These are phyloP conservation scores for Melanotaenia parkinsoni DNA, from an alignment of 2,797 vertebrate species.

Conservation along the genomic window DNA sequence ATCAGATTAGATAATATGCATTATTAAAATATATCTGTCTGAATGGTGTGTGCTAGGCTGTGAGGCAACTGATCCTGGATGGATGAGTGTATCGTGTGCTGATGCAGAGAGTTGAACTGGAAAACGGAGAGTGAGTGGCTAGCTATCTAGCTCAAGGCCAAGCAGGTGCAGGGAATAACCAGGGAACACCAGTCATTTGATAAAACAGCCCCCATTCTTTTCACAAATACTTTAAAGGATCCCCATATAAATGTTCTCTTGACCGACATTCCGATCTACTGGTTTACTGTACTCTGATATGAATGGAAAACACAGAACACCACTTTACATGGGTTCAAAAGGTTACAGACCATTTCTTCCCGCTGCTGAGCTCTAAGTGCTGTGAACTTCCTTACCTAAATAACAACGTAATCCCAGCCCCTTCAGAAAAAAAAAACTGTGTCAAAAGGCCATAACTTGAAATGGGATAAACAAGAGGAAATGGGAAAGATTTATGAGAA, in stretches of 20 bases:
- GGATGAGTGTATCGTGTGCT: conserved; percentile 55
- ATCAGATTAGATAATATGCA: conserved; percentile 69
- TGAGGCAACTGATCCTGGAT: conserved; percentile 60
- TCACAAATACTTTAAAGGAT: conserved; percentile 61
- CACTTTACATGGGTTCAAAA: conserved; percentile 89
- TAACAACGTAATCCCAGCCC: conserved; percentile 84
- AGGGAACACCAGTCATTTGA: conserved; percentile 52
- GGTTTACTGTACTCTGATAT: conserved; percentile 56
- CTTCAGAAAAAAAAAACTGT: conserved; percentile 81
- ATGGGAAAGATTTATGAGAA: conserved; percentile 89
- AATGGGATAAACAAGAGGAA: conserved; percentile 95
- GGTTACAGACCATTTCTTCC: conserved; percentile 93
- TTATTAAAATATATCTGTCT: conserved; percentile 74
- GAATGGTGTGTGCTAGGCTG: conserved; percentile 44
- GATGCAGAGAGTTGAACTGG: conserved; percentile 33
- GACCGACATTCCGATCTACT: conserved; percentile 70
- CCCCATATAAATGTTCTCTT: conserved; percentile 54
- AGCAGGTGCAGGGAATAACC: conserved; percentile 75
- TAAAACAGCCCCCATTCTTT: conserved; percentile 41
- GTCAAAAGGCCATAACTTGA: conserved; percentile 88
- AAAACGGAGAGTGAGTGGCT: conserved; percentile 48
- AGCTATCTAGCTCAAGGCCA: conserved; percentile 71
- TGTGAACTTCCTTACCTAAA: conserved; percentile 93
- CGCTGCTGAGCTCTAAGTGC: conserved; percentile 84
- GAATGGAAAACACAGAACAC: conserved; percentile 75